These are phyloP conservation scores for Dryobotodes eremita DNA, from an alignment of 2,888 invertebrate species.

Conservation along the genomic window DNA sequence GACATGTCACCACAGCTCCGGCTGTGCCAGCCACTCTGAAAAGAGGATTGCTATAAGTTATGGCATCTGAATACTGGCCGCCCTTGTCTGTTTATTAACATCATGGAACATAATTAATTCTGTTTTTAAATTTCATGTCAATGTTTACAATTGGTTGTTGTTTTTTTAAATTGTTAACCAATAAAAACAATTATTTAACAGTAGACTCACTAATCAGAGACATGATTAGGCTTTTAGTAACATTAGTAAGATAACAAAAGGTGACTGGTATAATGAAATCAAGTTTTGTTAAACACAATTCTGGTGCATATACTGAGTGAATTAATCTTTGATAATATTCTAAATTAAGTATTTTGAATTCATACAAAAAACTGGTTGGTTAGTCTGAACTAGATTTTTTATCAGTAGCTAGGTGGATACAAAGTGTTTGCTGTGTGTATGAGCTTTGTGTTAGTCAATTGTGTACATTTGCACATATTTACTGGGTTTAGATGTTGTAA, in stretches of 20 bases:
- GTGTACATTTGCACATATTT: background rate
- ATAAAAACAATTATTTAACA: background rate
- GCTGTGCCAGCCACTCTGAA: slow-evolving; percentile 98
- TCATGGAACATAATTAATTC: slow-evolving; percentile 15
- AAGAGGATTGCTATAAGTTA: slow-evolving; percentile 16
- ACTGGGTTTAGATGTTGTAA: background rate
- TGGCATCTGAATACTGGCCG: background rate
- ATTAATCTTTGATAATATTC: background rate
- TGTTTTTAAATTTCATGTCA: slow-evolving; percentile 14
- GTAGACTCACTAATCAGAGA: background rate
- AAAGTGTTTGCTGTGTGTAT: background rate
- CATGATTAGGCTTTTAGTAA: background rate
- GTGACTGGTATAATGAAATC: background rate
- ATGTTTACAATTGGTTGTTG: slow-evolving; percentile 4
- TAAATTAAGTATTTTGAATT: background rate
- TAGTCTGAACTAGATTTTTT: slow-evolving; percentile 10
- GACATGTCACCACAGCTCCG: slow-evolving; percentile 99
- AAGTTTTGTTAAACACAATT: background rate
- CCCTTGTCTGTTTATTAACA: background rate
- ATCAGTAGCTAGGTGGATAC: background rate
- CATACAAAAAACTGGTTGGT: background rate
- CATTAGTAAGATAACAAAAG: background rate
- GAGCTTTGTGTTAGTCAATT: background rate
- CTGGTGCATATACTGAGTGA: background rate
- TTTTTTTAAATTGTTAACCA: slow-evolving; percentile 3